phyloP scores from a whole-genome alignment of 2,888 invertebrate species.

The Trachelus troglodyta region DNA sequence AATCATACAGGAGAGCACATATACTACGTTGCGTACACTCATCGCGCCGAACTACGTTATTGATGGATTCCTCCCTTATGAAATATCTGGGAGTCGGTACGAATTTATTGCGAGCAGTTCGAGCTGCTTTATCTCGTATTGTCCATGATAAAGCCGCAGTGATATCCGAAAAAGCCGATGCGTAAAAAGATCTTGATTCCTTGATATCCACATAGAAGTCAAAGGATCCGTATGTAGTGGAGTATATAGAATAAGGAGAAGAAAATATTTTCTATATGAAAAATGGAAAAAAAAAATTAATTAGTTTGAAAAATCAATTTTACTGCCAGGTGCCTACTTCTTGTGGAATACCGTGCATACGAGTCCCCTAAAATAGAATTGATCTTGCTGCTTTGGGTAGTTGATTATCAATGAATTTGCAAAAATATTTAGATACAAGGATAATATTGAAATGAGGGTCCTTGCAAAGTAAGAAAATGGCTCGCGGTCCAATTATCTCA shows the following conservation, averaged over 20 bases:
- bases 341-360: neutral
- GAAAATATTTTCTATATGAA: neutral
- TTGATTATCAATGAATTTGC: neutral
- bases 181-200: neutral
- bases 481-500: neutral
- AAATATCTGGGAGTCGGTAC: constrained; percentile 62
- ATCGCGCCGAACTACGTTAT: constrained; percentile 47
- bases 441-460: neutral
- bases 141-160: constrained; percentile 63
- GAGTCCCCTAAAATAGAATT: neutral
- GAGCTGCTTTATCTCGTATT: constrained; percentile 64
- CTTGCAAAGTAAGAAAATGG: neutral
- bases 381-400: neutral
- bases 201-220: neutral
- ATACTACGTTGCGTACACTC: constrained; percentile 21
- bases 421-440: neutral
- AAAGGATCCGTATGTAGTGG: neutral
- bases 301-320: neutral
- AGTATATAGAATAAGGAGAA: neutral
- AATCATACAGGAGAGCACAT: constrained; percentile 33
- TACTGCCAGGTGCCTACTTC: neutral
- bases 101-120: constrained; percentile 65
- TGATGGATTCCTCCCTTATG: constrained; percentile 67
- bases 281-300: neutral
- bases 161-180: constrained; percentile 50